phyloP scores from a whole-genome alignment of 2,113 vertebrate species.

The Percopsis transmontana region DNA sequence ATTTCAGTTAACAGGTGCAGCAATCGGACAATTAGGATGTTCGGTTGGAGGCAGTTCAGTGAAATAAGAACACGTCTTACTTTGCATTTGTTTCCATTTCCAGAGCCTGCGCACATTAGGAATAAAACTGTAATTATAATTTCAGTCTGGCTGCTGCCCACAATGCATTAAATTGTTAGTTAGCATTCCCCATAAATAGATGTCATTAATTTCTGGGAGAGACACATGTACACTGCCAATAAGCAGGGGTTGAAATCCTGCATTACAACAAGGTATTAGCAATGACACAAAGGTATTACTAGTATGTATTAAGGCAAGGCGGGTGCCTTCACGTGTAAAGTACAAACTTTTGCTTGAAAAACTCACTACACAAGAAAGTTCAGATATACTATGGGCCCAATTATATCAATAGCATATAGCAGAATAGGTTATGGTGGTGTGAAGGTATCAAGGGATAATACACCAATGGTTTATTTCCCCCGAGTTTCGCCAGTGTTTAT shows the following conservation, averaged over 20 bases:
- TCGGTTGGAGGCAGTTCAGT: too few species aligned
- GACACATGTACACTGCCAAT: constrained; percentile 76
- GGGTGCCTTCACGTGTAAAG: too few species aligned
- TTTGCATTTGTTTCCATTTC: constrained; percentile 71
- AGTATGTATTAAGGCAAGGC: constrained; percentile 16
- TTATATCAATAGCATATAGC: too few species aligned
- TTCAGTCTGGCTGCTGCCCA: constrained; percentile 81
- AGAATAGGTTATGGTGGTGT: too few species aligned
- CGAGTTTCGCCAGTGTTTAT: too few species aligned
- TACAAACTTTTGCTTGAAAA: too few species aligned
- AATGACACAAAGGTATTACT: constrained; percentile 30
- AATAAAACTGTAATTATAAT: constrained; percentile 78
- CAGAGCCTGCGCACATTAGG: constrained; percentile 58
- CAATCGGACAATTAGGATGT: too few species aligned
- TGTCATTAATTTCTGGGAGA: constrained; percentile 80
- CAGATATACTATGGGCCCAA: too few species aligned
- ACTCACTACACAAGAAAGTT: too few species aligned
- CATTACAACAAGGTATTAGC: constrained; percentile 64
- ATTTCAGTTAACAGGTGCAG: too few species aligned
- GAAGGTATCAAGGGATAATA: too few species aligned
- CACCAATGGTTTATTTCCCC: too few species aligned
- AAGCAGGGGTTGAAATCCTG: constrained; percentile 81
- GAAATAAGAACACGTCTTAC: constrained; percentile 1
- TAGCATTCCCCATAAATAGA: constrained; percentile 85
- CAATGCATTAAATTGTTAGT: constrained; percentile 83